Conservation (phyloP, 2,888 invertebrate genomes). For the Drosophila ezoana region DNA sequence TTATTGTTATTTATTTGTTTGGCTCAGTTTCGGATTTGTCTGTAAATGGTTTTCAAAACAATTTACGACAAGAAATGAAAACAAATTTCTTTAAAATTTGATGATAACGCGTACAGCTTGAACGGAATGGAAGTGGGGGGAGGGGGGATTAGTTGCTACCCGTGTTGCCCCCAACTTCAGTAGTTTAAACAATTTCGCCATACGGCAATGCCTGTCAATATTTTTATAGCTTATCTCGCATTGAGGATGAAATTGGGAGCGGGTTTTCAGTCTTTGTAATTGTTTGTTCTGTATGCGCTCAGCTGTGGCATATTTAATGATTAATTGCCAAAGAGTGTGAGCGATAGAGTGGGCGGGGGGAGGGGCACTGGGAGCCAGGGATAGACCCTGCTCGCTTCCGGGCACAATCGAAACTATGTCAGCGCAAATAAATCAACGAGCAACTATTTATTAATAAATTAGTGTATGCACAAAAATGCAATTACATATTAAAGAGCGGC, state of each 20-base stretch:
- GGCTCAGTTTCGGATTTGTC: conserved; percentile 71
- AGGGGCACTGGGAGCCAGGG: background rate
- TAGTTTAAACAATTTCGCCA: conserved; percentile 77
- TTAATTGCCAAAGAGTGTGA: conserved; percentile 35
- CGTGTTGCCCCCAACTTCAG: conserved; percentile 15
- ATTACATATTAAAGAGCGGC: conserved; percentile 66
- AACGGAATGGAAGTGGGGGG: too few species aligned
- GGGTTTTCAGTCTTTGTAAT: conserved; percentile 27
- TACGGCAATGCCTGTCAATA: conserved; percentile 66
- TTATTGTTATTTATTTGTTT: conserved; percentile 77
- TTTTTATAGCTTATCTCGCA: conserved; percentile 74
- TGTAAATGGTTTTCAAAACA: conserved; percentile 67
- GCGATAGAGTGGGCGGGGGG: too few species aligned
- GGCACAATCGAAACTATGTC: conserved; percentile 42
- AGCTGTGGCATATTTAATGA: conserved; percentile 39
- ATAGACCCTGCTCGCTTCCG: conserved; percentile 34
- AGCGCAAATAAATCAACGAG: conserved; percentile 69
- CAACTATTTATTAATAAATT: conserved; percentile 77
- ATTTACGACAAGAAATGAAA: conserved; percentile 24
- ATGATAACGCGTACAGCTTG: conserved; percentile 52
- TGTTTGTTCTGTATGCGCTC: conserved; percentile 43
- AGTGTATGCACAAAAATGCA: conserved; percentile 75
- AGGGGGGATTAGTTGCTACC: conserved; percentile 9
- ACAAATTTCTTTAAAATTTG: conserved; percentile 50
- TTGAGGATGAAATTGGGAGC: conserved; percentile 39